These are phyloP conservation scores for Drosophila busckii DNA, from an alignment of 1,140 invertebrate genomes.

Conservation along the genomic window DNA sequence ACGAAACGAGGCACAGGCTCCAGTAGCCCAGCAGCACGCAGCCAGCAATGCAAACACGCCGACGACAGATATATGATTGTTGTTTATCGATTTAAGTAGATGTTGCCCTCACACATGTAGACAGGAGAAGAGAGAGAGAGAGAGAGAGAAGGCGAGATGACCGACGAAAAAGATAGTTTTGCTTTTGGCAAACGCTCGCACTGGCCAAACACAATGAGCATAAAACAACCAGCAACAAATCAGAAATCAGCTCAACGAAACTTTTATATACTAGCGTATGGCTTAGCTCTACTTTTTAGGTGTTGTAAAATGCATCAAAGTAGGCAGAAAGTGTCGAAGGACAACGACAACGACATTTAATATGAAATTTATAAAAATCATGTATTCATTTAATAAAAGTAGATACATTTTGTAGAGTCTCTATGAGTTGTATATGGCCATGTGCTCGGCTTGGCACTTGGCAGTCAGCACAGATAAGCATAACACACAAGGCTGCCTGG, in stretches of 20 bases:
- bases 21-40: slow-evolving; percentile 6
- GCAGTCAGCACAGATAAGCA: slow-evolving; percentile 44
- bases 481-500: background rate
- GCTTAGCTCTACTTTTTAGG: too few species aligned
- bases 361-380: too few species aligned
- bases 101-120: slow-evolving; percentile 44
- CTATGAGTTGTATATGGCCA: slow-evolving; percentile 11
- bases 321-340: too few species aligned
- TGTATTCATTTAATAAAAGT: too few species aligned
- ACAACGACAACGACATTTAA: too few species aligned
- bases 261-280: background rate
- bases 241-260: background rate
- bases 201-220: slow-evolving; percentile 52
- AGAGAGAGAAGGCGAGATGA: background rate
- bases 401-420: too few species aligned
- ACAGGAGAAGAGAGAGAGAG: background rate
- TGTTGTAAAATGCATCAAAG: too few species aligned
- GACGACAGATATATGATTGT: slow-evolving; percentile 75
- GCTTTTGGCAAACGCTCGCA: slow-evolving; percentile 53
- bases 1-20: slow-evolving; percentile 35
- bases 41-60: slow-evolving; percentile 56
- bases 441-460: slow-evolving; percentile 32
- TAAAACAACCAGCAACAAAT: slow-evolving; percentile 28
- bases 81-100: slow-evolving; percentile 77
- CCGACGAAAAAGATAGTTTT: slow-evolving; percentile 7